These are phyloP conservation scores for Phorcus lineatus DNA, from an alignment of 2,888 invertebrate genomes.

Conservation along the genomic window DNA sequence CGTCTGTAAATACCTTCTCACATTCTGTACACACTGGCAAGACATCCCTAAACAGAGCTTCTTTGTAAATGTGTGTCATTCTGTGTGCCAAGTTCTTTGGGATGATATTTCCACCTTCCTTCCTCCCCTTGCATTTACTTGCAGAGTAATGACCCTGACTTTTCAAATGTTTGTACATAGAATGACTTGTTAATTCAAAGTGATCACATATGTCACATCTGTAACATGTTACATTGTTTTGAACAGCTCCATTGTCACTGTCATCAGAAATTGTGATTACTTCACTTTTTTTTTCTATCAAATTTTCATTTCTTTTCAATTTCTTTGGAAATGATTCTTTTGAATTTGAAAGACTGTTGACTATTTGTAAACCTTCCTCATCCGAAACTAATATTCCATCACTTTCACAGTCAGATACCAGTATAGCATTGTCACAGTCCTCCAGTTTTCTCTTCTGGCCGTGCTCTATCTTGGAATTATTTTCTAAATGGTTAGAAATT, in stretches of 20 bases:
- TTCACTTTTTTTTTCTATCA: not conserved
- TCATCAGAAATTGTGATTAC: not conserved
- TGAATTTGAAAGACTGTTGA: too few relatives aligned
- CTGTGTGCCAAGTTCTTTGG: not conserved
- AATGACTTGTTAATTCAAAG: too few relatives aligned
- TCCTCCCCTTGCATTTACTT: not conserved
- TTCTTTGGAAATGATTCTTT: not conserved
- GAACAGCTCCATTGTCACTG: not conserved
- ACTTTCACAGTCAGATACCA: too few relatives aligned
- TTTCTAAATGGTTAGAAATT: too few relatives aligned
- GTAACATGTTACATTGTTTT: not conserved
- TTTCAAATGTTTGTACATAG: not conserved
- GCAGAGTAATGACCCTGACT: not conserved
- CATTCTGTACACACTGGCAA: not conserved
- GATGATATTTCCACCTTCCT: not conserved
- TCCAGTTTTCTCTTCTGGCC: too few relatives aligned
- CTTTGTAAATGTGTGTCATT: not conserved
- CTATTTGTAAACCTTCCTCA: too few relatives aligned
- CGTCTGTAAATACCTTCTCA: not conserved
- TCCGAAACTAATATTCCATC: too few relatives aligned
- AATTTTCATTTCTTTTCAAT: not conserved
- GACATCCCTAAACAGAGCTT: not conserved
- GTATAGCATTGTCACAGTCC: too few relatives aligned
- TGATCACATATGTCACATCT: not conserved
- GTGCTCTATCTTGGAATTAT: too few relatives aligned